These are phyloP conservation scores for Sinelater perroti DNA, from an alignment of 2,888 invertebrate species.

Conservation along the genomic window DNA sequence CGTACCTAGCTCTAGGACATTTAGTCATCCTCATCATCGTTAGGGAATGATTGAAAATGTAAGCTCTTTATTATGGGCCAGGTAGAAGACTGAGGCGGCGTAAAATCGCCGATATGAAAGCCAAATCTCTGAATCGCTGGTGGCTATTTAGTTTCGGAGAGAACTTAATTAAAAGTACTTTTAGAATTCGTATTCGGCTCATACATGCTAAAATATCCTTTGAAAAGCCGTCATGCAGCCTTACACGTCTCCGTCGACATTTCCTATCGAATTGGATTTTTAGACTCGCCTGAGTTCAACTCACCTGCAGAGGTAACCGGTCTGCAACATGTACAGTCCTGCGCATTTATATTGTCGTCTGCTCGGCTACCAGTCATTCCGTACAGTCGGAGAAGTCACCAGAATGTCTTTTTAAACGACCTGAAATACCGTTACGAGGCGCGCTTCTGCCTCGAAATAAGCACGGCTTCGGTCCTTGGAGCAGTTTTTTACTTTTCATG, in stretches of 20 bases:
- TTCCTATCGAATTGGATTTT: constrained; percentile 31
- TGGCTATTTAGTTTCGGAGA: not conserved
- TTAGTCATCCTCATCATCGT: constrained; percentile 32
- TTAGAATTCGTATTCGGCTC: too few relatives aligned
- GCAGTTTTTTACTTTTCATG: not conserved
- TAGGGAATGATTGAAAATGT: constrained; percentile 30
- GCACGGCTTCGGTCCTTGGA: too few relatives aligned
- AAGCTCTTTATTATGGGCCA: constrained; percentile 25
- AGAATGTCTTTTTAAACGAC: constrained; percentile 11
- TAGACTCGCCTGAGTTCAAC: constrained; percentile 29
- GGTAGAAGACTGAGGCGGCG: constrained; percentile 7
- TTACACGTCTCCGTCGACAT: constrained; percentile 36
- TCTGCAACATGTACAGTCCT: constrained; percentile 44
- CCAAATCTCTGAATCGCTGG: too few relatives aligned
- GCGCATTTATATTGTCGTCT: constrained; percentile 28
- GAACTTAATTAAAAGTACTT: not conserved
- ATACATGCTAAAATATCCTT: too few relatives aligned
- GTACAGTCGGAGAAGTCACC: constrained; percentile 31
- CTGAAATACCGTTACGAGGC: too few relatives aligned
- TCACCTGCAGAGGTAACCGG: constrained; percentile 45
- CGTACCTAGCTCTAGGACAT: constrained; percentile 26
- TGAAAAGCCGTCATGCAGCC: too few relatives aligned
- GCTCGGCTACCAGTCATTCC: constrained; percentile 33
- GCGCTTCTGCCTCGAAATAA: too few relatives aligned
- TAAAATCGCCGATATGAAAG: not conserved